Percentiles rank a stretch among this genome's conserved stretches.
These are phyloP conservation scores for Acipenser ruthenus DNA, from an alignment of 2,797 vertebrate species.

Conservation along the genomic window DNA sequence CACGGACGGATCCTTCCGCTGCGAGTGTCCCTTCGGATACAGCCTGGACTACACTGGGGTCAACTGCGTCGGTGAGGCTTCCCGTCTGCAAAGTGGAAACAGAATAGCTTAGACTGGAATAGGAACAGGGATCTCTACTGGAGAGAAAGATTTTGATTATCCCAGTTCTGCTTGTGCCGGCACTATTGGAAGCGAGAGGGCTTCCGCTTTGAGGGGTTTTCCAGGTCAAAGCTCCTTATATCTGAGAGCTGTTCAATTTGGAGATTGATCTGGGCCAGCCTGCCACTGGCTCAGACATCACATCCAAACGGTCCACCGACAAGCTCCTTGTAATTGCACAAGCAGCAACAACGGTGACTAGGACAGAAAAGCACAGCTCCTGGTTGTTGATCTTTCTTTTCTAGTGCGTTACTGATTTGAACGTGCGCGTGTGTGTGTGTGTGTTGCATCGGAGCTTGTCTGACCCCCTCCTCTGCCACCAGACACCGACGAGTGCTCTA, in stretches of 20 bases:
- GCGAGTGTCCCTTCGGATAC: constrained; percentile 88
- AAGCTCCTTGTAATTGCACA: too few species aligned
- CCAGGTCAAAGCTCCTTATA: too few species aligned
- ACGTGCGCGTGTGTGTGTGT: neutral
- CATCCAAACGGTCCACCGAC: too few species aligned
- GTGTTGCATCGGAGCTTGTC: neutral
- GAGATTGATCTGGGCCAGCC: too few species aligned
- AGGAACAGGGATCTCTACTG: neutral
- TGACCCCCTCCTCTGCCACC: constrained; percentile 12
- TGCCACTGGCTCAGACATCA: too few species aligned
- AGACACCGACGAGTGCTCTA: constrained; percentile 87
- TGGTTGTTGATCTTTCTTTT: too few species aligned
- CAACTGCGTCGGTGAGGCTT: constrained; percentile 78
- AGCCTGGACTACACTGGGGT: constrained; percentile 83
- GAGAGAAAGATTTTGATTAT: neutral
- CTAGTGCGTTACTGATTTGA: too few species aligned
- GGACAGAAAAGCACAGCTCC: too few species aligned
- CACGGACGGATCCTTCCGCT: constrained; percentile 89
- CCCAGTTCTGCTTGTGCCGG: neutral
- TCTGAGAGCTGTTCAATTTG: too few species aligned
- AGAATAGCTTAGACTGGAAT: neutral
- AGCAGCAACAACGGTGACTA: too few species aligned
- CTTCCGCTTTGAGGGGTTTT: too few species aligned
- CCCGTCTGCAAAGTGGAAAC: too few species aligned
- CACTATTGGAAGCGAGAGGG: neutral